Percentiles rank a stretch among this genome's conserved stretches.
These are phyloP conservation scores for Sebastes kiyomatsui DNA, from an alignment of 2,797 vertebrate species.

Conservation along the genomic window DNA sequence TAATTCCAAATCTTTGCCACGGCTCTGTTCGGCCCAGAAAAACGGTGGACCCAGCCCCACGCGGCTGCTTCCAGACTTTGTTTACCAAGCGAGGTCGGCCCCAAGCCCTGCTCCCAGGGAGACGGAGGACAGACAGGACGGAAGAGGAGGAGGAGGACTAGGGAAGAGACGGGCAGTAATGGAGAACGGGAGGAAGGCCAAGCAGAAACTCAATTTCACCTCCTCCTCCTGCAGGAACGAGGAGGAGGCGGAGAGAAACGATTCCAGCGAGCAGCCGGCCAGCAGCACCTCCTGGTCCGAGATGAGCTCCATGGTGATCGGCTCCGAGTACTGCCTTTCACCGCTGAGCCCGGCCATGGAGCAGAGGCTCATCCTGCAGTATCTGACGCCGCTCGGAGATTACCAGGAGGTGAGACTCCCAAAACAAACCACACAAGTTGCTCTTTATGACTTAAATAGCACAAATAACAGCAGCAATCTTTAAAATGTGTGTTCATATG, in stretches of 20 bases:
- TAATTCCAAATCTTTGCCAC: not conserved
- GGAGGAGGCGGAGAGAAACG: not conserved
- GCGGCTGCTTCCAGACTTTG: slow-evolving; percentile 66
- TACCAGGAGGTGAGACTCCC: slow-evolving; percentile 91
- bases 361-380: slow-evolving; percentile 95
- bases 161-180: slow-evolving; percentile 60
- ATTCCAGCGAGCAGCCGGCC: slow-evolving; percentile 65
- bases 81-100: slow-evolving; percentile 54
- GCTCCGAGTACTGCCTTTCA: slow-evolving; percentile 90
- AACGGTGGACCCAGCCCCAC: slow-evolving; percentile 81
- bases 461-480: not conserved
- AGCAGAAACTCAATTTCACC: slow-evolving; percentile 88
- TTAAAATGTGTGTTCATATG: not conserved
- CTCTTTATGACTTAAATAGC: not conserved
- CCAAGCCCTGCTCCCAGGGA: slow-evolving; percentile 52
- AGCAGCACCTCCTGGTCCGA: slow-evolving; percentile 93
- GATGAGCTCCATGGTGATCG: slow-evolving; percentile 94
- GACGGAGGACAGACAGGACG: slow-evolving; percentile 18
- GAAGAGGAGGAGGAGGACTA: not conserved
- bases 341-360: slow-evolving; percentile 93
- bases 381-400: slow-evolving; percentile 93
- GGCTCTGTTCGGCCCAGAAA: slow-evolving; percentile 80
- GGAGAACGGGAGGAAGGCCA: slow-evolving; percentile 88
- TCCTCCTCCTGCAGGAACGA: slow-evolving; percentile 35
- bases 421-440: too few relatives aligned